Conservation (phyloP, 1,140 invertebrate genomes). For the Holcopasites calliopsidis region DNA sequence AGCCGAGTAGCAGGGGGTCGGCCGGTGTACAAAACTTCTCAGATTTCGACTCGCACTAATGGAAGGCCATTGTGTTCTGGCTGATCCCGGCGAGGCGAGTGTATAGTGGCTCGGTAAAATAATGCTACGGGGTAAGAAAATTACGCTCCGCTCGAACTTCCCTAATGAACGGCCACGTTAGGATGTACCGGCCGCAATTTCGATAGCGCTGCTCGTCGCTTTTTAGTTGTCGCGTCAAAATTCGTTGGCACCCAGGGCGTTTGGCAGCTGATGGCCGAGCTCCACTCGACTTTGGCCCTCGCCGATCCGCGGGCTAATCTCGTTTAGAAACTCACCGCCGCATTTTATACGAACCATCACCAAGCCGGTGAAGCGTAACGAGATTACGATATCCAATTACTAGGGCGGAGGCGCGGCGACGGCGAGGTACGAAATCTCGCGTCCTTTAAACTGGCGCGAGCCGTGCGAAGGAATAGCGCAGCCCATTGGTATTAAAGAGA, state of each 20-base stretch:
- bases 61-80: not conserved
- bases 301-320: constrained; percentile 57
- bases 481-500: constrained; percentile 45
- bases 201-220: not conserved
- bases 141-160: not conserved
- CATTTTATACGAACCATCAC: constrained; percentile 61
- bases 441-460: constrained; percentile 25
- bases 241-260: constrained; percentile 14
- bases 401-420: constrained; percentile 26
- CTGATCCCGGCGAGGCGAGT: too few relatives aligned
- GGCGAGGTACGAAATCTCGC: constrained; percentile 56
- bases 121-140: not conserved
- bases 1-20: too few relatives aligned
- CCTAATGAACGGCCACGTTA: not conserved
- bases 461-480: constrained; percentile 17
- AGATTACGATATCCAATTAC: constrained; percentile 67
- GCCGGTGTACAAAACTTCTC: constrained; percentile 9
- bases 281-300: constrained; percentile 30
- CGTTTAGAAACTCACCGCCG: constrained; percentile 59
- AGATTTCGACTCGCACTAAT: not conserved
- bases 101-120: not conserved
- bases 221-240: constrained; percentile 35
- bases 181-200: not conserved
- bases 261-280: constrained; percentile 37
- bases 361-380: constrained; percentile 52